Conservation (phyloP, 2,888 invertebrate genomes). For the Tethea ocularis region DNA sequence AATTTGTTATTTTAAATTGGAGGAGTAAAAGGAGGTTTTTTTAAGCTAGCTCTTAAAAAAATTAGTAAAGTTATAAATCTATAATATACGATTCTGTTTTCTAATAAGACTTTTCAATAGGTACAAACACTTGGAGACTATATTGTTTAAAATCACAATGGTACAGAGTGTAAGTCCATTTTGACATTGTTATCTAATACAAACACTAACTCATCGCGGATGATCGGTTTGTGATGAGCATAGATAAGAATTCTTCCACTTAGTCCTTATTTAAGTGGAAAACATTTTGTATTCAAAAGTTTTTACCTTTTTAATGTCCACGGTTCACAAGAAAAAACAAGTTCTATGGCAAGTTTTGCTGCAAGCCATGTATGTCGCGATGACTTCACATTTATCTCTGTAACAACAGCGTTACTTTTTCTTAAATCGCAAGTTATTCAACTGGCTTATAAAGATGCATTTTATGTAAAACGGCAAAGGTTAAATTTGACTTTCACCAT, state of each 20-base stretch:
- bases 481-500: slow-evolving; percentile 18
- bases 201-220: slow-evolving; percentile 62
- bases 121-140: neutral
- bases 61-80: too few relatives aligned
- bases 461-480: neutral
- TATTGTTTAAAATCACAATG: slow-evolving; percentile 8
- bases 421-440: neutral
- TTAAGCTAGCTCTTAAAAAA: too few relatives aligned
- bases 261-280: slow-evolving; percentile 10
- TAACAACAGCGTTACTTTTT: slow-evolving; percentile 10
- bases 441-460: neutral
- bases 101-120: neutral
- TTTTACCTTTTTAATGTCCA: neutral
- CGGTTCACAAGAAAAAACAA: neutral
- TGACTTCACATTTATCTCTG: neutral
- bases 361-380: neutral
- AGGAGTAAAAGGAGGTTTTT: too few relatives aligned
- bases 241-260: slow-evolving; percentile 60
- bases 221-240: slow-evolving; percentile 57
- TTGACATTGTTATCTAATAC: slow-evolving; percentile 54
- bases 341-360: neutral
- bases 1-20: too few relatives aligned
- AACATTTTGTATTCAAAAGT: slow-evolving; percentile 5
- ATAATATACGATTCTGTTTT: too few relatives aligned
- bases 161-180: slow-evolving; percentile 14